Percentiles rank a stretch among this genome's conserved stretches.
Evolutionary conservation across 2,113 vertebrate species (phyloP).

Genomic region (Proteles cristata): DNA sequence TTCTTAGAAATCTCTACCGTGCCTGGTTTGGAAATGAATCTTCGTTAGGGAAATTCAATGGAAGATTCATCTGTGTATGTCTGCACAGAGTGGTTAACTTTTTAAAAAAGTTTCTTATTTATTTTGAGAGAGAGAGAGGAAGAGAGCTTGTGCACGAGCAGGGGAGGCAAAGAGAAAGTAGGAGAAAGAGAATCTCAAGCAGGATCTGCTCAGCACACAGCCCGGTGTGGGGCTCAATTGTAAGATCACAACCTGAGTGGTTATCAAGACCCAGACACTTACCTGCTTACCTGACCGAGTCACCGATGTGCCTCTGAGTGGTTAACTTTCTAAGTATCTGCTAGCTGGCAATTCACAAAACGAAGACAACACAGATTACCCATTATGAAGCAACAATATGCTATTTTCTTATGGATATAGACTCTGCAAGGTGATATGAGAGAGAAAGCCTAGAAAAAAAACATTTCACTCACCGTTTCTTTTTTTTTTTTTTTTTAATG

Average conservation of each 20-base stretch:
- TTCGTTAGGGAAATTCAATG: not conserved
- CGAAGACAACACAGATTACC: not conserved
- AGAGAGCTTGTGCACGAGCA: too few species aligned
- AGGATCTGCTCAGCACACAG: too few species aligned
- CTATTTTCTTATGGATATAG: constrained; percentile 49
- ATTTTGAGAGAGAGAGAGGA: too few species aligned
- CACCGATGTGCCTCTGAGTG: not conserved
- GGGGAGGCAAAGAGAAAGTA: too few species aligned
- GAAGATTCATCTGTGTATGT: not conserved
- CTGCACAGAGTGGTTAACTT: not conserved
- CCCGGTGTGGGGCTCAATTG: too few species aligned
- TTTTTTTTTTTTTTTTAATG: too few species aligned
- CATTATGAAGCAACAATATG: constrained; percentile 27
- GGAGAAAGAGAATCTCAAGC: too few species aligned
- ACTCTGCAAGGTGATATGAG: not conserved
- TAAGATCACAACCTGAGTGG: too few species aligned
- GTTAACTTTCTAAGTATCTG: not conserved
- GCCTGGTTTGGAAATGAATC: constrained; percentile 29
- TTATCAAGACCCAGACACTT: too few species aligned
- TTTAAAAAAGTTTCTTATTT: too few species aligned
- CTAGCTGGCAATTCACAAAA: not conserved
- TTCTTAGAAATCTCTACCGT: constrained; percentile 28
- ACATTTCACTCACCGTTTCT: constrained; percentile 15
- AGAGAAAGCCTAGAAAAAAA: not conserved
- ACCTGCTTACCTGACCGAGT: too few species aligned